Evolutionary conservation across 2,888 invertebrate genomes (phyloP), one percentile per base, ranked within the genome.

Genomic region (Gasteruption jaculator): DNA sequence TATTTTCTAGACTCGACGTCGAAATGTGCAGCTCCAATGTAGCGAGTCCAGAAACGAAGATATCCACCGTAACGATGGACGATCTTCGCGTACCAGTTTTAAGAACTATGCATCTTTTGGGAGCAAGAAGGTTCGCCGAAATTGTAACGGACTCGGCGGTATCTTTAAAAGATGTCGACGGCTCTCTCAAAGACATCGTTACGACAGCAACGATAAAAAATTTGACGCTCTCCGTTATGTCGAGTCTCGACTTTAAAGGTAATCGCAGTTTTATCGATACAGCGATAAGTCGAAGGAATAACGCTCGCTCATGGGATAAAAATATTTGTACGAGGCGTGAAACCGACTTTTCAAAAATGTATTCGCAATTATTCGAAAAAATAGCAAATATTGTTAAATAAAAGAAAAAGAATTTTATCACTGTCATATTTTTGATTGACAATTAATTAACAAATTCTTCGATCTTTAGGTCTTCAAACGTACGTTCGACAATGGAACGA

Each of bases 401-500:
- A 4, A 14, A 12, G 30, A 6, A 30, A 5, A 27, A 8, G 6
- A 27, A 27, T n/a, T 8, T 27, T n/a, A 27, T 5, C 11, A 7
- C 6, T 27, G 12, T n/a, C n/a, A 27, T 27, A 5, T 8, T 11
- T 5, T 19, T 22, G 22, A 39, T 32, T 26, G 3, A 12, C 11
- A 32, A 43, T 39, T 38, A 41, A 21, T 27, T 10, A 19, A 41
- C 5, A 26, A 19, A 31, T 12, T 35, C 11, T 19, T 16, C 25
- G 11, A 30, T 22, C 29, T 32, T 12, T 27, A 46, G 48, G 39
- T 8, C 27, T 57, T 3, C 26, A 45, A 22, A 24, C 43, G n/a
- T 46, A 46, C 3, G 32, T 45, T 26, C 44, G 48, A 18, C 43
- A 32, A 15, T 63, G 62, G 65, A 21, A 37, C n/a, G 38, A 42